Base-by-base conservation (phyloP, 2,888 invertebrate genomes). In the Pelosia muscerda region DNA sequence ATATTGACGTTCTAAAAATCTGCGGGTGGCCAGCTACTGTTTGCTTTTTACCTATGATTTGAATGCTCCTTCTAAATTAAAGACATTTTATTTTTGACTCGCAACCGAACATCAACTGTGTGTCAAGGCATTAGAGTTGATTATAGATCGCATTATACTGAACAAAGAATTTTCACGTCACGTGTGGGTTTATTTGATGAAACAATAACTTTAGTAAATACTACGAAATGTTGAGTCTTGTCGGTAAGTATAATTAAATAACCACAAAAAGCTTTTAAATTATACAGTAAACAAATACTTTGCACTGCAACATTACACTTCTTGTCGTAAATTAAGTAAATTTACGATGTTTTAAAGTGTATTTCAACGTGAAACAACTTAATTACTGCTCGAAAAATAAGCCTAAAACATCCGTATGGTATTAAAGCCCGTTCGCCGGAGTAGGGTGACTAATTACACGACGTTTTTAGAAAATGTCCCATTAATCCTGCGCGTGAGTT, bases 21-120 rank as follows among this genome's bases (percentile, higher is more conserved):
- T 82, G 85, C 92, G 91, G 93, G 93, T 93, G 93, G 92, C 86
- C 92, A 76, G 92, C 93, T 92, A 92, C 93, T 93, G 93, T 93
- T 92, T 93, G 90, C 86, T 78, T 90, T 90, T 83, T 83, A 83
- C 84, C 90, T 89, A 88, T 84, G 84, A 85, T 88, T 86, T 84
- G 82, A 89, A 90, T 79, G 85, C 78, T 80, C 85, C 86, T 87
- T 84, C 71, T 66, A 82, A 81, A 80, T 79, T 77, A 66, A 78
- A 81, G 77, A 80, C 73, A 78, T 77, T 49, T 77, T 76, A 78
- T 78, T 71, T 69, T 68, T 58, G 15, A 53, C 4, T 0, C 1
- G 0, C 62, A 69, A 57, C 53, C 11, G 8, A 73, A 56, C 25
- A 54, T 53, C 25, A 66, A 49, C 74, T 71, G 60, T 74, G 71